Base-by-base conservation (phyloP, 1,140 invertebrate species). In the Ostrea edulis region DNA sequence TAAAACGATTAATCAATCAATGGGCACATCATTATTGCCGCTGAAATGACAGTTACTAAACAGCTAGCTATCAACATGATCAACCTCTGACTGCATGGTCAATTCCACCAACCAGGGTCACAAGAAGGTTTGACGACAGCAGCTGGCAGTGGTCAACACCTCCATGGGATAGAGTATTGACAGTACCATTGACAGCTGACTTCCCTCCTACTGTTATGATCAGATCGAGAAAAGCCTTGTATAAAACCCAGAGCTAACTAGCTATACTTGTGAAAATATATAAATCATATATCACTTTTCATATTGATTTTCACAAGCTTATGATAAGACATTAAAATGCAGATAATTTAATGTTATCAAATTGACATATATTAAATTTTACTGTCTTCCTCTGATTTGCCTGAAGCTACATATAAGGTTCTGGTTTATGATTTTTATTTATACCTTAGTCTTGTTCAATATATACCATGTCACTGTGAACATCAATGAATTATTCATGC, bases 51-150 rank as follows among this genome's bases (percentile, higher is more conserved):
- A 62, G 25, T 12, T 77, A 11, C 14, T 77, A 14, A 77, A 77
- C 35, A 35, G 68, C 68, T 35, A 25, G n/a, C n/a, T n/a, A n/a
- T n/a, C n/a, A n/a, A n/a, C n/a, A n/a, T n/a, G n/a, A n/a, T 77
- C 11, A 35, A 25, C 68, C 25, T 77, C 12, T 25, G 11, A 29
- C 25, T 25, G n/a, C n/a, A n/a, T n/a, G 17, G 65, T 68, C 68
- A 77, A 77, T 22, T 77, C 29, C 68, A 29, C 35, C 12, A 68
- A 77, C 35, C 68, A 77, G 68, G 68, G 68, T 77, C 25, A 77
- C 9, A 77, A 14, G 14, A 11, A 77, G 25, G 68, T 25, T 77
- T 29, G 68, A 25, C 14, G 29, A 35, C 29, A 77, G 5, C 68
- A 77, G 8, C 25, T 77, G 68, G 68, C 68, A 77, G 68, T 25